Conservation (phyloP, 2,113 vertebrate species). For the Cyanocitta stelleri region DNA sequence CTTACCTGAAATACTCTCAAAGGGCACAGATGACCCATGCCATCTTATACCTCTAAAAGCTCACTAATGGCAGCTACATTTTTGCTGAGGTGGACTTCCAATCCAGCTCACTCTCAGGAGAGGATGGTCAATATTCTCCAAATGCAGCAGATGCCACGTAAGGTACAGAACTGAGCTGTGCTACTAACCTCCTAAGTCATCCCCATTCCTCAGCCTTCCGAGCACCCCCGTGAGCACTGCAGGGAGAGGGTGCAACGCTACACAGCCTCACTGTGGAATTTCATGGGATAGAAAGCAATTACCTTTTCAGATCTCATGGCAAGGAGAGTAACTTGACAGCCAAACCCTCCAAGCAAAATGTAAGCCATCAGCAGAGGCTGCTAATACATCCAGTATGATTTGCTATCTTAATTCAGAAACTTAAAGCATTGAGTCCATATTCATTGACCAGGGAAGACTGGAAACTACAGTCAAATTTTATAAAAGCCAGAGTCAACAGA, state of each 20-base stretch:
- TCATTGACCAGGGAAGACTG: background rate
- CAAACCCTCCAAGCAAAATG: background rate
- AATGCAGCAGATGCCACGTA: background rate
- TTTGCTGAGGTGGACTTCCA: background rate
- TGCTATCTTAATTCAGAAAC: background rate
- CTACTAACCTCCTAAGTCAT: background rate
- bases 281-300: background rate
- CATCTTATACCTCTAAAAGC: background rate
- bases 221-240: accelerated
- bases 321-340: background rate
- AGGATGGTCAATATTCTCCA: background rate
- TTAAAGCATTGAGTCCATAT: background rate
- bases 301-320: background rate
- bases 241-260: background rate
- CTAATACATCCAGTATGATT: background rate
- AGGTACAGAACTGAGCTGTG: background rate
- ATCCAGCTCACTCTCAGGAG: background rate
- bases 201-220: background rate
- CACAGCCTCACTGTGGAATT: background rate
- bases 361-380: background rate
- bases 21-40: background rate
- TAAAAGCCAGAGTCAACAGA: background rate
- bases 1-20: background rate
- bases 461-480: background rate
- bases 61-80: background rate